Evolutionary conservation across 2,797 vertebrate genomes (phyloP).

Genomic region (Trachurus trachurus): DNA sequence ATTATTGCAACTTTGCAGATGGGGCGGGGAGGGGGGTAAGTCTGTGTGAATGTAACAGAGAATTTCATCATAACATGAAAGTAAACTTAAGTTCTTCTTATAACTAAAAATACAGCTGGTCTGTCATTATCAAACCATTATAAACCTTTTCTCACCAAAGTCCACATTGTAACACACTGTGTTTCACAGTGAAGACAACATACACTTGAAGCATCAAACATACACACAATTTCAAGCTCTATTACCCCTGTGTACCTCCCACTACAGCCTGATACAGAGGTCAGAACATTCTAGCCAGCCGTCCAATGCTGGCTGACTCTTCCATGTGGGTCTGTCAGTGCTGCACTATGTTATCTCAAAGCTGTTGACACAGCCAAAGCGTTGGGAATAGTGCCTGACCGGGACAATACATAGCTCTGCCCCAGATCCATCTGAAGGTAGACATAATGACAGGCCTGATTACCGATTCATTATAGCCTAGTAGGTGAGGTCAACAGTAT

Average conservation of each 20-base stretch:
- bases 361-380: constrained; percentile 65
- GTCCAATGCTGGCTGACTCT: constrained; percentile 59
- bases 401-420: constrained; percentile 61
- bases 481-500: not conserved
- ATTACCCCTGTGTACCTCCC: constrained; percentile 29
- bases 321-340: constrained; percentile 70
- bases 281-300: constrained; percentile 46
- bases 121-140: not conserved
- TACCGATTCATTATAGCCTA: constrained; percentile 31
- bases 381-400: constrained; percentile 39
- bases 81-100: not conserved
- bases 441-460: constrained; percentile 23
- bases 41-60: not conserved
- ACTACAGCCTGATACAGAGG: constrained; percentile 29
- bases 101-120: not conserved
- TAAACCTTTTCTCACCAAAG: constrained; percentile 3
- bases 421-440: constrained; percentile 39
- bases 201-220: constrained; percentile 13
- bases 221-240: constrained; percentile 20
- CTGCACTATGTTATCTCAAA: constrained; percentile 62
- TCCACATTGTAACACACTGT: not conserved
- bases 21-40: not conserved
- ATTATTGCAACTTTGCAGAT: constrained; percentile 12
- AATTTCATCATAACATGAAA: not conserved
- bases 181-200: not conserved